Base-by-base conservation (phyloP, 1,140 invertebrate genomes). In the Aphis gossypii region DNA sequence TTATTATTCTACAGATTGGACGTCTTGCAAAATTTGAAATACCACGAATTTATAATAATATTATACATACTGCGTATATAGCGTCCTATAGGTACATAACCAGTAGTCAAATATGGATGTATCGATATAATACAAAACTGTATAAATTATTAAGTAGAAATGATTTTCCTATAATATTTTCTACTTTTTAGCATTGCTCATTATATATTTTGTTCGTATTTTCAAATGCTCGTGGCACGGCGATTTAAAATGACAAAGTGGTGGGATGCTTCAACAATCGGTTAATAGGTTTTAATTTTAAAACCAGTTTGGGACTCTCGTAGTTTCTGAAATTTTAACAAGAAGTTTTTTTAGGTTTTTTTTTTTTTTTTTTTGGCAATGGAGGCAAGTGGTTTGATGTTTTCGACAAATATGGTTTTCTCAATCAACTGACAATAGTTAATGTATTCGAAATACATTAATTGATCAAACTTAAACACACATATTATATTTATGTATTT, bases 381-480 rank as follows among this genome's bases (percentile, higher is more conserved):
- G 48, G 48, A 51, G 86, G 25, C 46, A 88, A 51, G 87, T 11
- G 48, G n/a, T 89, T 89, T 21, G 20, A 89, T 14, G 48, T 89
- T 38, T 54, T 54, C 48, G 48, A 89, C 48, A 89, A 54, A 89
- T 54, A 89, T 54, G 87, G 48, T 35, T 89, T 89, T n/a, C 8
- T 89, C 87, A 51, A 89, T 89, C 87, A 90, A 60, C 44, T 30
- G 54, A 90, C 35, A 90, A 90, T n/a, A 90, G 38, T 44, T 90
- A 90, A 90, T 90, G 9, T 90, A 90, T 90, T 90, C 35, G 35
- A 90, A 90, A 60, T 90, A 51, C 35, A 90, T 90, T 68, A 68
- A 68, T 90, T 56, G 46, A 56, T 56, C 35, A 56, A 56, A 90
- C 9, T 41, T 56, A 41, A 56, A 25, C 18, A 41, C 23, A 41